Base-by-base conservation (phyloP, 2,888 invertebrate species). In the Pardosa pseudoannulata region DNA sequence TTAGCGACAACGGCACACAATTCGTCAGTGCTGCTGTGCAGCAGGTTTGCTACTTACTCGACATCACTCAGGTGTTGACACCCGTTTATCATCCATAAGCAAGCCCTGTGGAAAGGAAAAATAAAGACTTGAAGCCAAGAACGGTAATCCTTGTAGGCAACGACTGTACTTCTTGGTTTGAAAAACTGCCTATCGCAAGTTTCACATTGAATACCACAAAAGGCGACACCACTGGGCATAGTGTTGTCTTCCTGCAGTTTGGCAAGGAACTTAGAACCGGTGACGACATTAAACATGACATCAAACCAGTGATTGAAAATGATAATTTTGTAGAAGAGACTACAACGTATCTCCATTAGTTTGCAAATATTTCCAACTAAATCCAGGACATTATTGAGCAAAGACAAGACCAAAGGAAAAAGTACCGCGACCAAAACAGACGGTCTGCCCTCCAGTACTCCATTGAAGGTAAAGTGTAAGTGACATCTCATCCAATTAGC, bases 211-310 rank as follows among this genome's bases (percentile, higher is more conserved):
- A 13, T 16, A 13, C 41, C 2, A 23, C 23, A 23, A 23, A 29
- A 29, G 13, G 32, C 31, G 29, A 36, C 11, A 6, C 1, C 16
- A 65, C 16, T 11, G 28, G 23, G 16, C 2, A 36, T n/a, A 39
- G 13, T 0, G 32, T 13, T 31, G 29, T n/a, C 13, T 6, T 13
- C 23, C 27, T 32, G 27, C 31, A 70, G 23, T 29, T 11, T n/a
- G n/a, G n/a, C n/a, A n/a, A n/a, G n/a, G n/a, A n/a, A n/a, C n/a
- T n/a, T n/a, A n/a, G n/a, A n/a, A 67, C 56, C 16, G 16, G 0
- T 11, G 11, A 13, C n/a, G 39, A 91, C 11, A 36, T 7, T 36
- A 11, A 5, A 11, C 11, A 36, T 36, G 5, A 36, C 11, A 7
- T 36, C 36, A 7, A 36, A 36, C 5, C 5, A 7, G 36, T 36